Base-by-base conservation (phyloP, 2,797 vertebrate species). In the Neostethus bicornis region DNA sequence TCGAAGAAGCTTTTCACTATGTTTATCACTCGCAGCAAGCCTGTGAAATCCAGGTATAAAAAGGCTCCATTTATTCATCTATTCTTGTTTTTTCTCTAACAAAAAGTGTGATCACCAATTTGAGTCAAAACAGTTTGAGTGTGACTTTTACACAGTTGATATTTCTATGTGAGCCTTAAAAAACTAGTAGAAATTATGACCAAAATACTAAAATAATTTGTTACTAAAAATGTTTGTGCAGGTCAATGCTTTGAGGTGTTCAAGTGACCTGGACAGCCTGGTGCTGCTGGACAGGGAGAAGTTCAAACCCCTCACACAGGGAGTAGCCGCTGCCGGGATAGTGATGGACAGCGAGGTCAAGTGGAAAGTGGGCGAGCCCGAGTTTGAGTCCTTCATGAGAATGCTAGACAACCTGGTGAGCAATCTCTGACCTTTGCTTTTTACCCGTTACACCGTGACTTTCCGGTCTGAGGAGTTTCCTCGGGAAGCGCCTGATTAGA, bases 351-450 rank as follows among this genome's bases (percentile, higher is more conserved):
- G 91, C 0, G 93, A 96, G 64, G 90, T 95, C 19, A 98, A 94
- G 66, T 98, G 96, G 96, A 97, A 93, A 83, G 85, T 94, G 70
- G 97, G 97, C 41, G 97, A 99, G 84, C 90, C 95, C 23, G 94
- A 97, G 79, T 96, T 97, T 26, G 96, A 99, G 87, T 95, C 95
- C 0, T 92, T 98, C 5, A 96, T 99, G 97, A 92, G 96, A 77
- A 98, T 97, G 93, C 90, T 99, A 80, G 97, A 99, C 89, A 99
- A 98, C 90, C 91, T 99, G 93, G 97, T 98, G 68, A 80, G 95
- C 92, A 81, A 85, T 65, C 78, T 61, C 45, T 81, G 72, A 77
- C 74, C 77, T 51, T 4, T 47, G 45, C 2, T 34, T 73, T 64
- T 79, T 63, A 66, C 52, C 73, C 70, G 60, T 46, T 16, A 61